Conservation (phyloP, 2,797 vertebrate species). For the Silurus lanzhouensis region DNA sequence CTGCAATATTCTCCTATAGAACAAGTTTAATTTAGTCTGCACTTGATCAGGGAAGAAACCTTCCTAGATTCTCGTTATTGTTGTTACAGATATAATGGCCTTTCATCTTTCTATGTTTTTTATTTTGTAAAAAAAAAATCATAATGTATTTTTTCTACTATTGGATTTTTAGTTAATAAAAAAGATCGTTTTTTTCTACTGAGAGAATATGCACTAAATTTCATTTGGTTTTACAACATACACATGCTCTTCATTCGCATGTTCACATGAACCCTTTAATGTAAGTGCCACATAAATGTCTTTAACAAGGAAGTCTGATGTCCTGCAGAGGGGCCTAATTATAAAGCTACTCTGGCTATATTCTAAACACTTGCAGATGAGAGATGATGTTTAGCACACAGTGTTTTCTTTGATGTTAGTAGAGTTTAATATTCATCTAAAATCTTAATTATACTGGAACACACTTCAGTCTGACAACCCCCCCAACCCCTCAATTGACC, state of each 20-base stretch:
- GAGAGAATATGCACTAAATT: background rate
- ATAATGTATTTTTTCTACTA: conserved; percentile 33
- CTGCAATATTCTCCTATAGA: background rate
- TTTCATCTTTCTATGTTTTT: conserved; percentile 8
- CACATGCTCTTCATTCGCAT: background rate
- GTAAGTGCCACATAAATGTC: background rate
- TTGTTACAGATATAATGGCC: background rate
- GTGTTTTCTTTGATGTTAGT: background rate
- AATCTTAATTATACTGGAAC: background rate
- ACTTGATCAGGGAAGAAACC: background rate
- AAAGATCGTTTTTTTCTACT: background rate
- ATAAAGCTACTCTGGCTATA: background rate
- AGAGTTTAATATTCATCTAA: background rate
- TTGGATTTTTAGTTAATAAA: conserved; percentile 4
- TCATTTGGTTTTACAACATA: background rate
- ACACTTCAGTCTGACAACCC: background rate
- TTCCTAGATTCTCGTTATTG: background rate
- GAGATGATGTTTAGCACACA: background rate
- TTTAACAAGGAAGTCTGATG: conserved; percentile 27
- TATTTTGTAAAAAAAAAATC: conserved; percentile 8
- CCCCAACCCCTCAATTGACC: no score
- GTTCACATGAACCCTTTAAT: conserved; percentile 18
- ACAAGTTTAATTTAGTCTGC: conserved; percentile 2
- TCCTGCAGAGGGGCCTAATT: background rate
- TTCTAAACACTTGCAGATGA: conserved; percentile 33